Conservation (phyloP, 2,113 vertebrate species). For the Hemiscyllium ocellatum region DNA sequence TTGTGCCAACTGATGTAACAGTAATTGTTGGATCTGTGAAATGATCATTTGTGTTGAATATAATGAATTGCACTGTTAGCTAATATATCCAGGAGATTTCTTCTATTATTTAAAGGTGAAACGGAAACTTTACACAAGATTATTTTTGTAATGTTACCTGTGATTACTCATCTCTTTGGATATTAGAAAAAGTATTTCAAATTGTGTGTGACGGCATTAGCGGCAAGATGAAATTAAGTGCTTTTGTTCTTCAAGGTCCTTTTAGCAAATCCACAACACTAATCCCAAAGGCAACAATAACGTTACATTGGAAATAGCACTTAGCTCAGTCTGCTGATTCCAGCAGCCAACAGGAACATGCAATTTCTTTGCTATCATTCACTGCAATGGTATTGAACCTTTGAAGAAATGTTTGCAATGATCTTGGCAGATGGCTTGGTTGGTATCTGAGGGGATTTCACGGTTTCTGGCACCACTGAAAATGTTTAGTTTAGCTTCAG, state of each 20-base stretch:
- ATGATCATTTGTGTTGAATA: not conserved
- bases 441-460: not conserved
- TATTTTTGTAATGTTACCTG: not conserved
- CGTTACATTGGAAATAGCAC: not conserved
- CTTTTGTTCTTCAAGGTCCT: not conserved
- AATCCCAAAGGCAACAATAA: not conserved
- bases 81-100: not conserved
- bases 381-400: not conserved
- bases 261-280: not conserved
- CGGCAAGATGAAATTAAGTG: not conserved
- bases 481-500: not conserved
- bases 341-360: not conserved
- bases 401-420: not conserved
- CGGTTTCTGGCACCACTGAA: not conserved
- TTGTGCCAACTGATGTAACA: not conserved
- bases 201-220: not conserved
- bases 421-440: not conserved
- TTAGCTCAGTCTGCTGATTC: not conserved
- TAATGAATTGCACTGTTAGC: conserved; percentile 5
- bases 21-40: not conserved
- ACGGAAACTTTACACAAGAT: not conserved
- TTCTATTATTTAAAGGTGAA: not conserved
- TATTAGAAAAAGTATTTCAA: not conserved
- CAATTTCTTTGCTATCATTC: not conserved
- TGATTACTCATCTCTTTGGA: not conserved